A percentile compares a stretch with the other conserved stretches of the same genome.
Evolutionary conservation across 2,888 invertebrate genomes (phyloP).

Genomic region (Maniola hyperantus): DNA sequence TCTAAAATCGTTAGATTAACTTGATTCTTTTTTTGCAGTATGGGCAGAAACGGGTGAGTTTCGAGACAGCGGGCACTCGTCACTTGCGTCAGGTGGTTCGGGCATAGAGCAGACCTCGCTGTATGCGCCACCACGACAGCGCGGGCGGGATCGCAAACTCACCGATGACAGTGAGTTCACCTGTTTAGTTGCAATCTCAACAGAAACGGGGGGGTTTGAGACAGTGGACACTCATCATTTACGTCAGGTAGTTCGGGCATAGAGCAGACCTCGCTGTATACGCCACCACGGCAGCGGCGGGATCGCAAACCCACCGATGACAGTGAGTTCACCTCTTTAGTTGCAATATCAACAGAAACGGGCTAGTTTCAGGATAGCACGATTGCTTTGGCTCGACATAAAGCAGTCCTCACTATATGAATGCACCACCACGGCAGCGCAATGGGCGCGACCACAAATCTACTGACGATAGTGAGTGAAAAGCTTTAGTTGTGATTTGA

Average conservation of each 20-base stretch:
- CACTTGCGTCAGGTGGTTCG: conserved; percentile 83
- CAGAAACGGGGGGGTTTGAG: conserved; percentile 92
- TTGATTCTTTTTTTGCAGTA: conserved; percentile 83
- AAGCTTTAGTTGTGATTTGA: conserved; percentile 13
- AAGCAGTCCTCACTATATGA: neutral
- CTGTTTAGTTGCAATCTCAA: conserved; percentile 11
- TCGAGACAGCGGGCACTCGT: conserved; percentile 89
- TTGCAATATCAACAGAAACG: neutral
- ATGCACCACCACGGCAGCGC: conserved; percentile 76
- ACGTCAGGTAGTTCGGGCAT: conserved; percentile 84
- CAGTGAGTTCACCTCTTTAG: conserved; percentile 72
- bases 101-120: conserved; percentile 87
- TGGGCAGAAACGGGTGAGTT: conserved; percentile 96
- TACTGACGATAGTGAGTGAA: conserved; percentile 84
- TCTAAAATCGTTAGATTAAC: neutral
- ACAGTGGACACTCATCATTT: conserved; percentile 88
- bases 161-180: conserved; percentile 84
- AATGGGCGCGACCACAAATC: conserved; percentile 85
- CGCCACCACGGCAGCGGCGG: conserved; percentile 85
- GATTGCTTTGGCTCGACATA: no score
- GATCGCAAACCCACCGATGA: conserved; percentile 88
- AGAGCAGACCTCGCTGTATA: conserved; percentile 87
- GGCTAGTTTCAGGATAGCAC: conserved; percentile 40
- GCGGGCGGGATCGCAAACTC: conserved; percentile 88
- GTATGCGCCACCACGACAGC: conserved; percentile 86